Percentiles rank a stretch among this genome's conserved stretches.
These are phyloP conservation scores for Rousettus leschenaultii DNA, from an alignment of 2,113 vertebrate genomes.

Conservation along the genomic window DNA sequence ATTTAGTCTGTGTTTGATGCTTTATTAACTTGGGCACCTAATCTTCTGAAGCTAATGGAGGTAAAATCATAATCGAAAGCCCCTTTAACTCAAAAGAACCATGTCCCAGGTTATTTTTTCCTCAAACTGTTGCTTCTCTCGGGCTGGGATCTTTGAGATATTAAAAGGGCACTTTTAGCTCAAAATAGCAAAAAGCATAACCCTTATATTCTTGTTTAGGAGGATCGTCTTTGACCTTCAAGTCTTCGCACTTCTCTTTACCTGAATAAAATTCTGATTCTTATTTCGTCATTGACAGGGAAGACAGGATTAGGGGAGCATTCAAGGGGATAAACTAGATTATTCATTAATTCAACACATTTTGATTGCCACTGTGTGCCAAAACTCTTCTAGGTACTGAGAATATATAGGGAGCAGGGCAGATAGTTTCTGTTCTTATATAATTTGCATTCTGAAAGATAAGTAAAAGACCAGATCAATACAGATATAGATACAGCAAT, in stretches of 20 bases:
- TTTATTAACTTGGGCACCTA: conserved; percentile 43
- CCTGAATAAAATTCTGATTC: background rate
- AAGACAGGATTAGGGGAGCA: background rate
- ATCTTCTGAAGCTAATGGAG: conserved; percentile 30
- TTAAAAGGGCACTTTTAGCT: background rate
- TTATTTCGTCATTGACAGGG: background rate
- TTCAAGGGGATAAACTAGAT: background rate
- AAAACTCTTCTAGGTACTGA: background rate
- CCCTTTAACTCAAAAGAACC: background rate
- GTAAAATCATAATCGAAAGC: conserved; percentile 21
- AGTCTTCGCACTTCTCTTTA: background rate
- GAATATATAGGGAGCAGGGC: background rate
- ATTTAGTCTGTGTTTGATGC: background rate
- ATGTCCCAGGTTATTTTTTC: background rate
- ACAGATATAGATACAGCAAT: too few species aligned
- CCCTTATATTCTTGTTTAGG: conserved; percentile 6
- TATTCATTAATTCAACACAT: background rate
- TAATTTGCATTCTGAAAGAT: background rate
- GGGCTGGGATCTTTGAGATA: conserved; percentile 23
- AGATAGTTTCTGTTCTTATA: background rate
- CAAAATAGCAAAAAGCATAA: background rate
- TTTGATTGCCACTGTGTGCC: background rate
- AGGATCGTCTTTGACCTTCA: conserved; percentile 17
- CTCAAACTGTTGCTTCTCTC: background rate
- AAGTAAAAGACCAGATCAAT: background rate